Percentiles rank a stretch among this genome's conserved stretches.
phyloP scores from a whole-genome alignment of 2,113 vertebrate species.

The Sinocyclocheilus anophthalmus region DNA sequence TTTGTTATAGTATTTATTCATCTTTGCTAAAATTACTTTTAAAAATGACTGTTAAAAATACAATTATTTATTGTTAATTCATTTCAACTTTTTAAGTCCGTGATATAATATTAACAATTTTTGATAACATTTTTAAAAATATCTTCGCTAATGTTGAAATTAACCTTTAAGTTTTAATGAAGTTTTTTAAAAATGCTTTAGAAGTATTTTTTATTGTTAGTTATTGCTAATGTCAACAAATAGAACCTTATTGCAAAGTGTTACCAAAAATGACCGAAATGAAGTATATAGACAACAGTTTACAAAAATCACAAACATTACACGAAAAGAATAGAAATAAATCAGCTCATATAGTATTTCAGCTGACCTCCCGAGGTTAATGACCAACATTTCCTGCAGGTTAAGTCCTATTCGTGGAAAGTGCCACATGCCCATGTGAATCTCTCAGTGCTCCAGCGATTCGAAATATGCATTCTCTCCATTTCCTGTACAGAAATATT shows the following conservation, averaged over 20 bases:
- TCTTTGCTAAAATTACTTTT: too few species aligned
- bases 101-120: too few species aligned
- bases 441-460: not conserved
- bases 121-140: too few species aligned
- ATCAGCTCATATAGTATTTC: not conserved
- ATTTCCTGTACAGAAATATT: constrained; percentile 84
- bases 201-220: not conserved
- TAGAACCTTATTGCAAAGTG: not conserved
- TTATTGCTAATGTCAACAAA: not conserved
- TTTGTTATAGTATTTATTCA: too few species aligned
- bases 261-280: not conserved
- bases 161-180: too few species aligned
- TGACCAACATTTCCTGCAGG: not conserved
- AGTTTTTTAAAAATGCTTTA: too few species aligned
- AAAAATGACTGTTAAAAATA: too few species aligned
- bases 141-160: too few species aligned
- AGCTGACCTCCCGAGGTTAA: not conserved
- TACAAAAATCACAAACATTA: not conserved
- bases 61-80: too few species aligned
- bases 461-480: not conserved
- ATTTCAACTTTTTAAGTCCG: too few species aligned
- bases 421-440: not conserved
- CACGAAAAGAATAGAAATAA: not conserved
- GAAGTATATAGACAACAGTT: not conserved
- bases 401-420: not conserved